Evolutionary conservation across 2,888 invertebrate genomes (phyloP).

Genomic region (Hypselothyrea guttata): DNA sequence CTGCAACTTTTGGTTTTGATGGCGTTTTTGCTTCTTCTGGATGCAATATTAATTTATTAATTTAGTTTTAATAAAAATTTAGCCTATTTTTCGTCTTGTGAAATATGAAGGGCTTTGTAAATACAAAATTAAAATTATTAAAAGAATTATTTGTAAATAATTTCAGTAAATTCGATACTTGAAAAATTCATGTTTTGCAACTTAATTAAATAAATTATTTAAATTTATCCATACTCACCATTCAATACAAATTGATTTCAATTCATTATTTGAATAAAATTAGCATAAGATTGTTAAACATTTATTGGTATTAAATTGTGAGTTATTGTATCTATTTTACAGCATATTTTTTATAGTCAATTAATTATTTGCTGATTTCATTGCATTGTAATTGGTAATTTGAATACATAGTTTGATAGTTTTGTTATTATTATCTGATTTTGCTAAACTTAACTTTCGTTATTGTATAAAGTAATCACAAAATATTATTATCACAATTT

Average conservation of each 20-base stretch:
- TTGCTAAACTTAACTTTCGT: conserved; percentile 46
- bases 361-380: conserved; percentile 15
- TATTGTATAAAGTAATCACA: conserved; percentile 75
- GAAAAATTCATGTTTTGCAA: too few relatives aligned
- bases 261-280: conserved; percentile 25
- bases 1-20: too few relatives aligned
- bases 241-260: background rate
- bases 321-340: conserved; percentile 37
- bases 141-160: too few relatives aligned
- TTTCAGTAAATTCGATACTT: too few relatives aligned
- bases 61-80: too few relatives aligned
- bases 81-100: too few relatives aligned
- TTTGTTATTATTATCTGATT: conserved; percentile 17
- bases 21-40: too few relatives aligned
- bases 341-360: conserved; percentile 30
- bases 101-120: too few relatives aligned
- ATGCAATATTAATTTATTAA: too few relatives aligned
- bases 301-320: conserved; percentile 45
- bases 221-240: background rate
- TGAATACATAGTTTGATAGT: too few relatives aligned
- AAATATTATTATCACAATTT: conserved; percentile 76
- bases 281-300: conserved; percentile 28
- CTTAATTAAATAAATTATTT: too few relatives aligned
- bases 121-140: too few relatives aligned
- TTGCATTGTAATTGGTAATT: conserved; percentile 11